These are phyloP conservation scores for Podilymbus podiceps DNA, from an alignment of 2,113 vertebrate species.

Conservation along the genomic window DNA sequence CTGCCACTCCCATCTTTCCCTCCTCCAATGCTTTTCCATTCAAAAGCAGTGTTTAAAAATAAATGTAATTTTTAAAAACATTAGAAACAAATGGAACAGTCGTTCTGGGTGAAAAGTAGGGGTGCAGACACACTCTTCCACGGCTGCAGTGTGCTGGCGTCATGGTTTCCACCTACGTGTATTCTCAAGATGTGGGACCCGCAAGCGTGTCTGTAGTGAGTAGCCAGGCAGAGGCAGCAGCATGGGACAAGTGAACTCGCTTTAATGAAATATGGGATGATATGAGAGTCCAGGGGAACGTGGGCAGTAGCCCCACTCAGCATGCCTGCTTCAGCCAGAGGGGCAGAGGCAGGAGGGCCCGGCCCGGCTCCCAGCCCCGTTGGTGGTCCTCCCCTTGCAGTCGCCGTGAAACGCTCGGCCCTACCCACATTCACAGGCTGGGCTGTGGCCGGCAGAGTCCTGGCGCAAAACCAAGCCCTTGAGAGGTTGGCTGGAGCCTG, in stretches of 20 bases:
- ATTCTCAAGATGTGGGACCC: background rate
- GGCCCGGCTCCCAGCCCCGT: background rate
- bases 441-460: background rate
- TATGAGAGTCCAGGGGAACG: background rate
- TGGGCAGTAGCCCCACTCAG: background rate
- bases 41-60: slow-evolving; percentile 55
- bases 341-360: background rate
- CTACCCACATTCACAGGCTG: background rate
- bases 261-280: background rate
- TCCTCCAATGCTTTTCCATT: slow-evolving; percentile 14
- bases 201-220: accelerated
- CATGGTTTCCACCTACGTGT: background rate
- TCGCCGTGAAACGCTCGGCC: accelerated
- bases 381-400: background rate
- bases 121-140: background rate
- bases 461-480: background rate
- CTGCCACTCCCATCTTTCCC: slow-evolving; percentile 49
- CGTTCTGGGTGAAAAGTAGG: background rate
- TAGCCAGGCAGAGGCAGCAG: background rate
- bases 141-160: background rate
- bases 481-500: background rate
- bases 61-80: background rate
- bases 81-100: slow-evolving; percentile 7
- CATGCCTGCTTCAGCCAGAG: background rate
- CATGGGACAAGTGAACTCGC: background rate